Base-by-base conservation (phyloP, 2,797 vertebrate species). In the Crypturellus tataupa region DNA sequence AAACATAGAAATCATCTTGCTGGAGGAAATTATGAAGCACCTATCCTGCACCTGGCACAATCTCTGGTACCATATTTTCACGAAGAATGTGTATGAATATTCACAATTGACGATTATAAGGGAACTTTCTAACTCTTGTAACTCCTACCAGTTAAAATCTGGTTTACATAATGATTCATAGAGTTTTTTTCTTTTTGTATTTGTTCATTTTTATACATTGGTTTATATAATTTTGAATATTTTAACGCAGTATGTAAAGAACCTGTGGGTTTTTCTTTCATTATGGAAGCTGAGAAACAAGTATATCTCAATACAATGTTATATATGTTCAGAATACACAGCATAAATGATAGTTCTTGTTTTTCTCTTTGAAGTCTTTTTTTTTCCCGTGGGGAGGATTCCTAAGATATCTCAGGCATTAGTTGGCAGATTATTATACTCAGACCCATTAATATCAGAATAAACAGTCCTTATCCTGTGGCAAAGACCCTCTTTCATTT, bases 1-100 rank as follows among this genome's bases (percentile, higher is more conserved):
- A 89, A 96, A 91, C n/a, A 58, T 4, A 83, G 83, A 94, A 94
- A 87, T 92, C 44, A 68, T 60, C 67, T 53, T 73, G 10, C n/a
- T 68, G 40, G 18, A 88, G 87, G 76, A 93, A 81, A 91, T 70
- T 63, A 76, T 40, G 53, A 40, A 58, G 44, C 7, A 81, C 91
- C 75, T 90, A 90, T 78, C 29, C 31, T 78, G 12, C 77, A 67
- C 44, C 47, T 77, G 47, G 42, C n/a, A 83, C 69, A 87, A 87
- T 79, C 25, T 44, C 67, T 40, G 10, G 11, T 84, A 79, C 3
- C 17, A 35, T 44, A 64, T 70, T 89, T 42, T 81, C 42, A 44
- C 24, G 17, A 92, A 40, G 27, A 82, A 92, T 71, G 8, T 62
- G 18, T 62, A 71, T 71, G 13, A 40, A 72, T 87, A 89, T 89